phyloP scores from a whole-genome alignment of 2,113 vertebrate species.

The Aegypius monachus region DNA sequence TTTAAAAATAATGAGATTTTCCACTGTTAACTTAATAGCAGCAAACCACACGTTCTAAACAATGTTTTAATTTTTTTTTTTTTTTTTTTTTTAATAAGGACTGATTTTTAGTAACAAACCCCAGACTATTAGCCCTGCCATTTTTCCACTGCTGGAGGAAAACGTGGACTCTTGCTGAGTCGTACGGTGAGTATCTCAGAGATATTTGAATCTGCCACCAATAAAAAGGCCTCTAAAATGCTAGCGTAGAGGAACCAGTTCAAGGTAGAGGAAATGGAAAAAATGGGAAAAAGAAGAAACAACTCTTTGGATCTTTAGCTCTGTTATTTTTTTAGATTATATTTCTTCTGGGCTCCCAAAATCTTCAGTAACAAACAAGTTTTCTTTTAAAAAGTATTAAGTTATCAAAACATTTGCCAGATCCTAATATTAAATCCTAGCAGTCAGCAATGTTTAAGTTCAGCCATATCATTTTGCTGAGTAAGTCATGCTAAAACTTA shows the following conservation, averaged over 20 bases:
- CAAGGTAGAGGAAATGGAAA: slow-evolving; percentile 42
- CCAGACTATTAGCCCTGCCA: neutral
- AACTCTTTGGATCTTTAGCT: slow-evolving; percentile 28
- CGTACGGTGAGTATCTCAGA: neutral
- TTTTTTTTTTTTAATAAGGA: neutral
- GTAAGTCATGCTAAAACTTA: slow-evolving; percentile 40
- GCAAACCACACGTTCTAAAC: slow-evolving; percentile 50
- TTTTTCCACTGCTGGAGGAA: slow-evolving; percentile 42
- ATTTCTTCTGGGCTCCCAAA: slow-evolving; percentile 9
- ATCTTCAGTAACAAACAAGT: slow-evolving; percentile 38
- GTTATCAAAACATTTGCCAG: slow-evolving; percentile 51
- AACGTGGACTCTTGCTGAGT: neutral
- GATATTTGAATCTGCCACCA: slow-evolving; percentile 1
- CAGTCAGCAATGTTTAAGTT: slow-evolving; percentile 31
- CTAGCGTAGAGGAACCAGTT: neutral
- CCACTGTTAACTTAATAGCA: slow-evolving; percentile 52
- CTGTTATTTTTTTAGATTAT: slow-evolving; percentile 41
- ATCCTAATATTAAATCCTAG: slow-evolving; percentile 45
- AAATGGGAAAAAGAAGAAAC: slow-evolving; percentile 43
- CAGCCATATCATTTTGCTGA: slow-evolving; percentile 41
- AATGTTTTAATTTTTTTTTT: neutral
- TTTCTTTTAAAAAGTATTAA: slow-evolving; percentile 50
- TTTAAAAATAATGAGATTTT: slow-evolving; percentile 52
- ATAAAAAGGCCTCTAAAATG: slow-evolving; percentile 12
- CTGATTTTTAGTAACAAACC: slow-evolving; percentile 18